A percentile compares a stretch with the other conserved stretches of the same genome.
These are phyloP conservation scores for Cephus pygmeus DNA, from an alignment of 2,888 invertebrate genomes.

Conservation along the genomic window DNA sequence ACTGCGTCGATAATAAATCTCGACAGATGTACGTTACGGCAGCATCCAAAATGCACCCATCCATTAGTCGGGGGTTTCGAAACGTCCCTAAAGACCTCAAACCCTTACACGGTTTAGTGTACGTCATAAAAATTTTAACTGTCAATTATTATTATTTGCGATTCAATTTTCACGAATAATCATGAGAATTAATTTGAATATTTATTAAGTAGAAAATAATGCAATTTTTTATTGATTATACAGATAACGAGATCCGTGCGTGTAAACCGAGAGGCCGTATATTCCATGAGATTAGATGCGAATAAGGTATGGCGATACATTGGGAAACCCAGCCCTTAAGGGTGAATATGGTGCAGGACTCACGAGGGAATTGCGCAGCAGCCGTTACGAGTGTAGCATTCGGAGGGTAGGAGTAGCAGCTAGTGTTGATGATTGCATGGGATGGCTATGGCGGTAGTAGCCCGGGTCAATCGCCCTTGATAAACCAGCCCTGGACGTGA, in stretches of 20 bases:
- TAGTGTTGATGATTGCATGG: background rate
- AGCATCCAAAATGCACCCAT: background rate
- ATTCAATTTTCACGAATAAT: background rate
- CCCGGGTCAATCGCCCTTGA: slow-evolving; percentile 24
- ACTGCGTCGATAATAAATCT: background rate
- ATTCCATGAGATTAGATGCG: background rate
- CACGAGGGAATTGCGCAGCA: slow-evolving; percentile 12
- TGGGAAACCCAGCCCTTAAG: slow-evolving; percentile 9
- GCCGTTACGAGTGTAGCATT: slow-evolving; percentile 6
- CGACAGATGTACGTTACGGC: background rate
- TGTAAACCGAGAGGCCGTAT: background rate
- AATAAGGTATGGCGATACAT: background rate
- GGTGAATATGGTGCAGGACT: slow-evolving; percentile 10
- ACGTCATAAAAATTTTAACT: too few relatives aligned
- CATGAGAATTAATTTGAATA: background rate
- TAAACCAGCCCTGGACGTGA: slow-evolving; percentile 27
- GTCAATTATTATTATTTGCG: background rate
- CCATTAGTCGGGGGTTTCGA: too few relatives aligned
- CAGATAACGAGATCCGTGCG: slow-evolving; percentile 3
- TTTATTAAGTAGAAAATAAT: background rate
- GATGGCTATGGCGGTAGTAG: background rate
- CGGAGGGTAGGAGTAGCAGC: background rate
- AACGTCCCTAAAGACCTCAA: too few relatives aligned
- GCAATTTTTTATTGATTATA: background rate
- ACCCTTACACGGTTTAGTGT: too few relatives aligned